Evolutionary conservation across 1,140 invertebrate species (phyloP).

Genomic region (Drosophila ironensis): DNA sequence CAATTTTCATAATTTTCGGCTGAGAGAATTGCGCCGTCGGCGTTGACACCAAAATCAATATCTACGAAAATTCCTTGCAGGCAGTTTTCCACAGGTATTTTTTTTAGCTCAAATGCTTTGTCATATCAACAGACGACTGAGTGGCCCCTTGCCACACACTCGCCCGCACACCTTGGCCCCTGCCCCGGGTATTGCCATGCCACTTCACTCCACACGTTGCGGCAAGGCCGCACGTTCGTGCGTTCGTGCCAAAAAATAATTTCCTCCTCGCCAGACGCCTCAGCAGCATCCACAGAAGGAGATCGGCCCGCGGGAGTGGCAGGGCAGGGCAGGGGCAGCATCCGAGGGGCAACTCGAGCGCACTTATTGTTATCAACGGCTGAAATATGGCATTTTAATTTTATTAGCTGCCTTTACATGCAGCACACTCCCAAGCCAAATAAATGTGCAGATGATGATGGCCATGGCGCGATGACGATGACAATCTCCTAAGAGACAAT

Average conservation of each 20-base stretch:
- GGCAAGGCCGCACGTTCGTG: slow-evolving; percentile 64
- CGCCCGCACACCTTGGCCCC: background rate
- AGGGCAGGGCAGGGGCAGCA: slow-evolving; percentile 7
- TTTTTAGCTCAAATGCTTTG: slow-evolving; percentile 42
- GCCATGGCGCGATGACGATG: slow-evolving; percentile 40
- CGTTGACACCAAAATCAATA: slow-evolving; percentile 69
- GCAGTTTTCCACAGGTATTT: slow-evolving; percentile 70
- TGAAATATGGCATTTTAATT: slow-evolving; percentile 81
- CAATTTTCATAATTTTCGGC: slow-evolving; percentile 75
- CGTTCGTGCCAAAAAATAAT: slow-evolving; percentile 80
- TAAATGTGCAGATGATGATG: slow-evolving; percentile 43
- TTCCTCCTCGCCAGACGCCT: slow-evolving; percentile 63
- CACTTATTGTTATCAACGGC: slow-evolving; percentile 80
- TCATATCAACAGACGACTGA: slow-evolving; percentile 61
- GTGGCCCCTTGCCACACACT: slow-evolving; percentile 3
- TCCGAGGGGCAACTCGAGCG: slow-evolving; percentile 59
- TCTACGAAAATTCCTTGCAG: slow-evolving; percentile 38
- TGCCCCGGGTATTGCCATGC: background rate
- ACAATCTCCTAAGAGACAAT: slow-evolving; percentile 41
- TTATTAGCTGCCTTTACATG: slow-evolving; percentile 75
- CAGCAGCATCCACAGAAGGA: slow-evolving; percentile 1
- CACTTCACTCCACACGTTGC: slow-evolving; percentile 20
- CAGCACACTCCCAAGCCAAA: slow-evolving; percentile 40
- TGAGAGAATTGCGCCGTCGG: slow-evolving; percentile 56
- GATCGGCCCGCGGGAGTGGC: background rate